Evolutionary conservation across 2,797 vertebrate species (phyloP), one percentile per base, ranked within the genome.

Genomic region (Anas acuta): DNA sequence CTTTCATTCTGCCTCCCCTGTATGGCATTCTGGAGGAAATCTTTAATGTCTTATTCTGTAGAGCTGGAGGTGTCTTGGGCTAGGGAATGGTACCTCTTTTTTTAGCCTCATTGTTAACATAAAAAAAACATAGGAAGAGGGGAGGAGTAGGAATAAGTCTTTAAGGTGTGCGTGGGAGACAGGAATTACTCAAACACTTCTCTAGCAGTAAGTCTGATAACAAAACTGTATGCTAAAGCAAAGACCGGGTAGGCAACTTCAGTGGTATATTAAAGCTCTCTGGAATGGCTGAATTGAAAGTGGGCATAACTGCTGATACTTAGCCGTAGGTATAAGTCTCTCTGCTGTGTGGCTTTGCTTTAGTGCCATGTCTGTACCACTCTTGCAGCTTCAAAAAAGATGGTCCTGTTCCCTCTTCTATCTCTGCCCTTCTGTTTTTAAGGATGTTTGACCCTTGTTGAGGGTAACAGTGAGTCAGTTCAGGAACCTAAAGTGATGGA

Each of bases 221-320:
- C 15, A 74, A 87, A 92, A 47, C 14, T n/a, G 4, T 61, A 10
- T 67, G 22, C 30, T 32, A 5, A 15, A 72, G 37, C 70, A 35
- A 45, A 75, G 49, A 77, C 19, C 0, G 2, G 0, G 0, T 28
- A 45, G 49, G 54, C 70, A 61, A 65, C 45, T 60, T 88, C 20
- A 45, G 21, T 47, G 53, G 3, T 49, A 2, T 45, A 19, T 45
- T 66, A 19, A 81, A 82, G 35, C 21, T 90, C 25, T 90, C 45
- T 23, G 13, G 25, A 61, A 28, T 49, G 26, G 7, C 58, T 86
- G 69, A 61, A 41, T 54, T 64, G 33, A 37, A 94, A 85, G 47
- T n/a, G 2, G 22, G 32, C 33, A 9, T 19, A 75, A 35, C 13
- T 58, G 28, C 54, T 72, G 41, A 37, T 90, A 45, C 6, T 90